phyloP scores from a whole-genome alignment of 2,113 vertebrate genomes.

The Oryzias curvinotus region DNA sequence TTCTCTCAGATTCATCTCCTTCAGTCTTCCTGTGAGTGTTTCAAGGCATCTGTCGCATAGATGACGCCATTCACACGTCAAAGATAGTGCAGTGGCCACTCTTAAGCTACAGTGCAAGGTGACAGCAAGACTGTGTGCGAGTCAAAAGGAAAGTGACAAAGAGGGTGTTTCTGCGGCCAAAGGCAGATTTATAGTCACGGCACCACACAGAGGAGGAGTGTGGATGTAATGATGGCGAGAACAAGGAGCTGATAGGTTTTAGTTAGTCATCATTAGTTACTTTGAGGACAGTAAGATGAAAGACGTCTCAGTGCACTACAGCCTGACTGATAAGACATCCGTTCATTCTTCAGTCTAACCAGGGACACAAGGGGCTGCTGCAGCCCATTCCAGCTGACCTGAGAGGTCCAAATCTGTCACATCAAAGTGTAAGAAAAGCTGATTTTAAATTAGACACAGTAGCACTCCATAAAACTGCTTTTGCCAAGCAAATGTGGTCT shows the following conservation, averaged over 20 bases:
- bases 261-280: conserved; percentile 36
- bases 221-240: conserved; percentile 13
- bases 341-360: too few species aligned
- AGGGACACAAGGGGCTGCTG: too few species aligned
- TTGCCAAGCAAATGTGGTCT: too few species aligned
- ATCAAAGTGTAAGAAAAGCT: too few species aligned
- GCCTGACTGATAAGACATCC: too few species aligned
- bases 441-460: too few species aligned
- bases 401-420: too few species aligned
- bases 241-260: conserved; percentile 21
- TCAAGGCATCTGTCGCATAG: conserved; percentile 55
- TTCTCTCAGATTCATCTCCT: conserved; percentile 15
- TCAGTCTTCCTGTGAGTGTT: conserved; percentile 16
- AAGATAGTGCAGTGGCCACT: conserved; percentile 34
- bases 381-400: too few species aligned
- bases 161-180: conserved; percentile 2
- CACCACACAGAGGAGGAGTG: conserved; percentile 38
- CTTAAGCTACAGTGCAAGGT: conserved; percentile 20
- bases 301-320: not conserved
- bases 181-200: conserved; percentile 29
- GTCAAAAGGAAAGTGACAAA: not conserved
- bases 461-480: too few species aligned
- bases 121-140: conserved; percentile 5
- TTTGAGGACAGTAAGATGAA: not conserved
- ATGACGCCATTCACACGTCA: conserved; percentile 40